Conservation (phyloP, 2,888 invertebrate genomes). For the Acrobeloides nanus region DNA sequence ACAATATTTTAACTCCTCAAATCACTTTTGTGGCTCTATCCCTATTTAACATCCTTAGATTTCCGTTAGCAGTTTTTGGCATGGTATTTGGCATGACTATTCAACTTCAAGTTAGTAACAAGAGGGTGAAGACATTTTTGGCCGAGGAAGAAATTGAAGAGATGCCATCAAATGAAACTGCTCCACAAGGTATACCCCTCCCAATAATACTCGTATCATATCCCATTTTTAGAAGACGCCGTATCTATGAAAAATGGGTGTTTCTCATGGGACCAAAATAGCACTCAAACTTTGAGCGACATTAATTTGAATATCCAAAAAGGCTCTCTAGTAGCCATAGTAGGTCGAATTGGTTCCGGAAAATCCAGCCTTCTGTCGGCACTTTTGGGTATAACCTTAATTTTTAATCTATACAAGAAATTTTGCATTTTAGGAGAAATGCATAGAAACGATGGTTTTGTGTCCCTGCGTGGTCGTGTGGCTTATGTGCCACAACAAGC, state of each 20-base stretch:
- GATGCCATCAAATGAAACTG: not conserved
- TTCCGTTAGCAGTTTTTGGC: constrained; percentile 72
- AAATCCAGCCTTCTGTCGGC: constrained; percentile 70
- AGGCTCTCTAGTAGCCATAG: constrained; percentile 55
- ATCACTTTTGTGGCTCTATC: constrained; percentile 72
- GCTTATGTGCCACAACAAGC: constrained; percentile 92
- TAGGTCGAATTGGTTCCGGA: constrained; percentile 57
- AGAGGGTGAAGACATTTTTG: constrained; percentile 45
- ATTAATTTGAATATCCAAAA: constrained; percentile 63
- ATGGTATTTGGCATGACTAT: constrained; percentile 53
- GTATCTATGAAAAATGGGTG: constrained; percentile 63
- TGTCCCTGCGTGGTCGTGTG: constrained; percentile 57
- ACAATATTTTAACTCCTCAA: constrained; percentile 68
- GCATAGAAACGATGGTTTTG: constrained; percentile 37
- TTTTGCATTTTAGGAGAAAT: constrained; percentile 69
- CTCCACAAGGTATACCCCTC: not conserved
- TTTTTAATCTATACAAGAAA: too few species aligned
- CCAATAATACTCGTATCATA: not conserved
- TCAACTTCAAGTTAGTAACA: constrained; percentile 47
- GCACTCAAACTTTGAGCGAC: constrained; percentile 26
- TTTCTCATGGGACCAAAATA: constrained; percentile 71
- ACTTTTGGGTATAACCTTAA: too few species aligned
- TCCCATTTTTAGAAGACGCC: not conserved
- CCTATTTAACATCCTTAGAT: constrained; percentile 76
- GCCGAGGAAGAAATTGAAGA: constrained; percentile 47